Base-by-base conservation (phyloP, 2,888 invertebrate species). In the Sympetrum striolatum region DNA sequence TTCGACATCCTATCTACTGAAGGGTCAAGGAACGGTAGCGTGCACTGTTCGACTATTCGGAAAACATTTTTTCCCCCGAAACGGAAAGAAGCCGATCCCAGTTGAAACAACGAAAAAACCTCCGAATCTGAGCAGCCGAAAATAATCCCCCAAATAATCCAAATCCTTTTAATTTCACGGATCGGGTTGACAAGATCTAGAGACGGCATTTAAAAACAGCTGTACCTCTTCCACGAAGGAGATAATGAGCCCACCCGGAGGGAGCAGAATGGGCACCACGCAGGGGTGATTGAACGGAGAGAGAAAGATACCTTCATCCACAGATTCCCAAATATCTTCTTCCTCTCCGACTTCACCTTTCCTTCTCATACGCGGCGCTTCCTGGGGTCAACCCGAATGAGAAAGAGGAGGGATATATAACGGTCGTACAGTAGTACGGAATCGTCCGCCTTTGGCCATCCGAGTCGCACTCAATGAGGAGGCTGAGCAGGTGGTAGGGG, bases 321-420 rank as follows among this genome's bases (percentile, higher is more conserved):
- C 86, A 86, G 60, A 86, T 86, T 64, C 86, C 86, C 86, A 86
- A 86, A 86, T 86, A 86, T 86, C 60, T 86, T 37, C 58, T 58
- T 12, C 53, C 12, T 31, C 81, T 31, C 15, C 81, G 18, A 44
- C 31, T 1, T 25, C 81, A 53, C 81, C 25, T 22, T 25, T 25
- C n/a, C 48, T 14, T 39, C 81, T 44, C 44, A 39, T 6, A 35
- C 35, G 53, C 53, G 58, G 82, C 35, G 86, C 86, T 86, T 60
- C 86, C 86, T 86, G 86, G 86, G 86, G 86, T 86, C 86, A 86
- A 86, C 37, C 86, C 58, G 82, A 82, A 82, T 82, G 82, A 82
- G 82, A 15, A 60, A n/a, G 60, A 64, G 60, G 64, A 73, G 31
- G 60, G 35, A 37, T 81, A n/a, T n/a, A 53, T 86, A 86, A 64